Percentiles rank a stretch among this genome's conserved stretches.
These are phyloP conservation scores for Eilema caniola DNA, from an alignment of 2,888 invertebrate genomes.

Conservation along the genomic window DNA sequence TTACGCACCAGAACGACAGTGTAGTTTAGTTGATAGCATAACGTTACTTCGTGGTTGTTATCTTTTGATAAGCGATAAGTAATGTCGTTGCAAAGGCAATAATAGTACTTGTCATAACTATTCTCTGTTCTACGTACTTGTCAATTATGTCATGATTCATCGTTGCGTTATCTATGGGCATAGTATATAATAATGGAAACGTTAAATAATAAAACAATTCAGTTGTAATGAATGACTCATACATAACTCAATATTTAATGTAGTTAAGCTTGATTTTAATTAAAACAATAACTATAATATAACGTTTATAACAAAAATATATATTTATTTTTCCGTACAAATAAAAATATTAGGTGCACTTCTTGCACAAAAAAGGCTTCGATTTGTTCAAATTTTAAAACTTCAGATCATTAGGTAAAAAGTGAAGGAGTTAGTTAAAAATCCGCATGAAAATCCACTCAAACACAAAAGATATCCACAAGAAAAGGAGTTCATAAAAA, in stretches of 20 bases:
- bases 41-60: constrained; percentile 32
- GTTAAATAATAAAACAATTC: constrained; percentile 16
- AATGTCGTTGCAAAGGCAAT: constrained; percentile 30
- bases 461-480: not conserved
- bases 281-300: not conserved
- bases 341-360: not conserved
- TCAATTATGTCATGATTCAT: constrained; percentile 45
- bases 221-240: constrained; percentile 39
- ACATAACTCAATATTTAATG: constrained; percentile 21
- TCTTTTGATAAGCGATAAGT: constrained; percentile 39
- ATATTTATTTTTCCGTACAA: too few species aligned
- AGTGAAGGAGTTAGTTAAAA: not conserved
- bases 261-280: not conserved
- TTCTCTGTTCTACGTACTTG: constrained; percentile 15
- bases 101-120: constrained; percentile 7
- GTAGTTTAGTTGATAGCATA: constrained; percentile 35
- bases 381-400: not conserved
- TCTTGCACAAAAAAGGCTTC: not conserved
- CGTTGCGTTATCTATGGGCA: constrained; percentile 30
- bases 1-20: constrained; percentile 27
- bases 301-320: too few species aligned
- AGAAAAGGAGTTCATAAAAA: not conserved
- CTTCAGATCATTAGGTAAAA: too few species aligned
- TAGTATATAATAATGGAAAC: constrained; percentile 20
- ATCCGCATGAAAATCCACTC: not conserved